A percentile compares a stretch with the other conserved stretches of the same genome.
These are phyloP conservation scores for Gonatopus flavifemur DNA, from an alignment of 1,140 invertebrate species.

Conservation along the genomic window DNA sequence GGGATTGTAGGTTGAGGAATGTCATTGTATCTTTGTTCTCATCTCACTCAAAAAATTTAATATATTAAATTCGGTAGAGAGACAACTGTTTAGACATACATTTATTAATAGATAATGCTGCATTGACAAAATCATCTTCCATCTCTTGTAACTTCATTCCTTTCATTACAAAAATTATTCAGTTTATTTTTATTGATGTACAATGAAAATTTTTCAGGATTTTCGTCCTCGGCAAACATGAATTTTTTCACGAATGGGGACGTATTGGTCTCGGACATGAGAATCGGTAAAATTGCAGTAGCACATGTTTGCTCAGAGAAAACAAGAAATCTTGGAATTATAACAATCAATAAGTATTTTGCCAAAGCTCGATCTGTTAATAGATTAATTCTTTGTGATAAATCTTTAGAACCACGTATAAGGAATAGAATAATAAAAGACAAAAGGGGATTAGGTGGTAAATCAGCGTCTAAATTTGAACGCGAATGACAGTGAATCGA, in stretches of 20 bases:
- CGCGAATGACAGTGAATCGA: constrained; percentile 1
- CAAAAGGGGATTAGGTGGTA: constrained; percentile 6
- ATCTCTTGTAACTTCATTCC: too few species aligned
- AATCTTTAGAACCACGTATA: constrained; percentile 4
- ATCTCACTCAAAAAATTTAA: constrained; percentile 52
- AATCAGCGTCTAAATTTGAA: constrained; percentile 10
- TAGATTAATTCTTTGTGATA: constrained; percentile 6
- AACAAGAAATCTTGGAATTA: too few species aligned
- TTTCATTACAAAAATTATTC: too few species aligned
- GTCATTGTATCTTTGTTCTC: constrained; percentile 40
- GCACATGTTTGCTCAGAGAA: too few species aligned
- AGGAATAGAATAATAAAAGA: constrained; percentile 14
- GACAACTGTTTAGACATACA: constrained; percentile 26
- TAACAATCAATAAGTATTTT: background rate
- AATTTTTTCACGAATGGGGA: too few species aligned
- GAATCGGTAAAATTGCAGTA: too few species aligned
- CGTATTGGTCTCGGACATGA: too few species aligned
- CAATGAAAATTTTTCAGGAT: too few species aligned
- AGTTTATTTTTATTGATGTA: too few species aligned
- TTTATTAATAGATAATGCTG: too few species aligned
- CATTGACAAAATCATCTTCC: too few species aligned
- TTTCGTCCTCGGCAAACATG: too few species aligned
- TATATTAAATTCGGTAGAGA: constrained; percentile 51
- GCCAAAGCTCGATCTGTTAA: constrained; percentile 16
- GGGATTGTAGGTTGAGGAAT: background rate